Conservation (phyloP, 2,888 invertebrate genomes). For the Anthophora plumipes region DNA sequence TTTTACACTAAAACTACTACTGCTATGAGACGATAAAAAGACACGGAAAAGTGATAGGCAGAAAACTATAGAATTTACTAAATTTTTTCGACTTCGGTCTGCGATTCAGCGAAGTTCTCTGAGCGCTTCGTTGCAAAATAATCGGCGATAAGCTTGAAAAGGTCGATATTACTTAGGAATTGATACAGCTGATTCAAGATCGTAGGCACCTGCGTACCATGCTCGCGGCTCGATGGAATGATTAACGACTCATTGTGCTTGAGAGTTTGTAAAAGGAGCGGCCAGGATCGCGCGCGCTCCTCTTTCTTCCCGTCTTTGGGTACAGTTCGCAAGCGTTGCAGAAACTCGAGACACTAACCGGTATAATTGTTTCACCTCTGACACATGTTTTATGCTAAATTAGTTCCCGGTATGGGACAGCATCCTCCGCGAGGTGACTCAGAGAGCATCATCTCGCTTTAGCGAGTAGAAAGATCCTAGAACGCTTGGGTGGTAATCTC, state of each 20-base stretch:
- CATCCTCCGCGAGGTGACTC: conserved; percentile 21
- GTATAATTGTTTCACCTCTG: conserved; percentile 45
- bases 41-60: too few relatives aligned
- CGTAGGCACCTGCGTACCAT: conserved; percentile 32
- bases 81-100: too few relatives aligned
- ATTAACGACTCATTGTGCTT: conserved; percentile 58
- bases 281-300: not conserved
- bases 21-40: too few relatives aligned
- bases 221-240: conserved; percentile 40
- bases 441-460: not conserved
- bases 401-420: conserved; percentile 1
- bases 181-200: conserved; percentile 20
- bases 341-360: conserved; percentile 24
- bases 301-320: conserved; percentile 19
- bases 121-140: too few relatives aligned
- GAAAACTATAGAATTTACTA: too few relatives aligned
- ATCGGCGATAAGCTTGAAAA: conserved; percentile 8
- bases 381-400: conserved; percentile 44
- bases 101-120: too few relatives aligned
- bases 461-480: not conserved
- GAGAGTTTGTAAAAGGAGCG: conserved; percentile 21
- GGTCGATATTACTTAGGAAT: conserved; percentile 28
- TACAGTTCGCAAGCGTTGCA: conserved; percentile 44
- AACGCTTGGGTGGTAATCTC: too few relatives aligned
- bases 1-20: too few relatives aligned